These are phyloP conservation scores for Rhadinocentrus ornatus DNA, from an alignment of 2,797 vertebrate species.

Conservation along the genomic window DNA sequence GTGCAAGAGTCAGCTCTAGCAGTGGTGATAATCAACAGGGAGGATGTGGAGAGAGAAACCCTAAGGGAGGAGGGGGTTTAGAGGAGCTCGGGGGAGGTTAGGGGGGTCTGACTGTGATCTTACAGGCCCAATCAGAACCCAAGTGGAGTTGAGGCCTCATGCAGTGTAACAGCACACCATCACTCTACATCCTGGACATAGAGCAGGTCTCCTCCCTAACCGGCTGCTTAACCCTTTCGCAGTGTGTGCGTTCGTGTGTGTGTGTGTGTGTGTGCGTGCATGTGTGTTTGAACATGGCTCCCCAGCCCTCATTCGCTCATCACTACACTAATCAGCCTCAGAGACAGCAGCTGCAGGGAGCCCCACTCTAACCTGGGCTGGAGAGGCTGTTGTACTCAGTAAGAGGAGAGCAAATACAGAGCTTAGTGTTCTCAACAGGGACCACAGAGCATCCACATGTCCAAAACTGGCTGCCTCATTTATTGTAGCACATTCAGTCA, in stretches of 20 bases:
- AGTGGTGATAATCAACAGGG: conserved; percentile 83
- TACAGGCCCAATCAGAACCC: conserved; percentile 82
- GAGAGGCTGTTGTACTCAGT: conserved; percentile 77
- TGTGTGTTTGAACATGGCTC: conserved; percentile 34
- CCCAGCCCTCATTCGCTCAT: conserved; percentile 78
- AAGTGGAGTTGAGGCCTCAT: conserved; percentile 80
- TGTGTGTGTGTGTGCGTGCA: conserved; percentile 11
- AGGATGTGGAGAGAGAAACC: conserved; percentile 81
- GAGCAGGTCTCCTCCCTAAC: conserved; percentile 80
- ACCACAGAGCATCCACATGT: conserved; percentile 67
- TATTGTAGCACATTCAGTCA: conserved; percentile 43
- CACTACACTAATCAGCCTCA: conserved; percentile 80
- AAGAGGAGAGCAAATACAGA: conserved; percentile 75
- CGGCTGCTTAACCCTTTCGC: conserved; percentile 79
- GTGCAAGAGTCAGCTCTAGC: conserved; percentile 79
- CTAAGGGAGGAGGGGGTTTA: conserved; percentile 63
- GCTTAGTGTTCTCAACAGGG: conserved; percentile 79
- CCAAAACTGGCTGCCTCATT: conserved; percentile 56
- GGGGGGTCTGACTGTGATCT: conserved; percentile 75
- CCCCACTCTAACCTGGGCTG: conserved; percentile 73
- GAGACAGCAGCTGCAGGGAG: conserved; percentile 82
- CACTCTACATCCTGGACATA: conserved; percentile 83
- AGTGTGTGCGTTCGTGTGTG: conserved; percentile 40
- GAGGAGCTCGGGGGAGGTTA: conserved; percentile 3
- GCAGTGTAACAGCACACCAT: conserved; percentile 81